A percentile compares a stretch with the other conserved stretches of the same genome.
Evolutionary conservation across 2,888 invertebrate genomes (phyloP).

Genomic region (Stenichneumon culpator): DNA sequence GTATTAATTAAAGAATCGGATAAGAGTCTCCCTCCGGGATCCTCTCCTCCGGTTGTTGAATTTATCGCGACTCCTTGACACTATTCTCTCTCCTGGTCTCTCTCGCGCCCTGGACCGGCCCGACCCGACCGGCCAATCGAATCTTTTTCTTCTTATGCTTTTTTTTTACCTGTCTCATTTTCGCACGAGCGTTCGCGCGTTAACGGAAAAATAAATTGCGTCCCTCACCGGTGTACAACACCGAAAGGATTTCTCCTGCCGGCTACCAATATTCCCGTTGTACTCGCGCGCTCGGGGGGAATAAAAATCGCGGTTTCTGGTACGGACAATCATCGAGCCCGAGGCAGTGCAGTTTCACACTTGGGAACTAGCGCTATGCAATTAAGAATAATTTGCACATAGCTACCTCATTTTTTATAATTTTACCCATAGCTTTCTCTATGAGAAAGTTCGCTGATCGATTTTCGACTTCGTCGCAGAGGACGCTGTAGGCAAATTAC

Average conservation of each 20-base stretch:
- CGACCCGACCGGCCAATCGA: not conserved
- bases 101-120: not conserved
- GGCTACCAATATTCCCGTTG: not conserved
- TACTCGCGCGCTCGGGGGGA: constrained; percentile 3
- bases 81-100: constrained; percentile 55
- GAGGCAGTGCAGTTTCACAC: constrained; percentile 36
- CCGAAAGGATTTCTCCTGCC: constrained; percentile 1
- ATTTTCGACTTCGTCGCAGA: not conserved
- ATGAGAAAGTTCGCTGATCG: no score
- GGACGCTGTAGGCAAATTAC: no score
- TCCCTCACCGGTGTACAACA: not conserved
- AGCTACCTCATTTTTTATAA: not conserved
- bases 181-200: not conserved
- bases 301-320: not conserved
- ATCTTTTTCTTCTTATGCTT: not conserved
- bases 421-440: not conserved
- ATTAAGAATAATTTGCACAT: constrained; percentile 39
- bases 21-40: constrained; percentile 58
- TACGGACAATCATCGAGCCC: not conserved
- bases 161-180: constrained; percentile 1
- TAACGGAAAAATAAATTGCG: constrained; percentile 31
- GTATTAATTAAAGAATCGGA: constrained; percentile 70
- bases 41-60: constrained; percentile 53
- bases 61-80: constrained; percentile 64
- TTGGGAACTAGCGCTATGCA: constrained; percentile 62